Conservation (phyloP, 1,140 invertebrate species). For the Pachyrhynchus sulphureomaculatus region DNA sequence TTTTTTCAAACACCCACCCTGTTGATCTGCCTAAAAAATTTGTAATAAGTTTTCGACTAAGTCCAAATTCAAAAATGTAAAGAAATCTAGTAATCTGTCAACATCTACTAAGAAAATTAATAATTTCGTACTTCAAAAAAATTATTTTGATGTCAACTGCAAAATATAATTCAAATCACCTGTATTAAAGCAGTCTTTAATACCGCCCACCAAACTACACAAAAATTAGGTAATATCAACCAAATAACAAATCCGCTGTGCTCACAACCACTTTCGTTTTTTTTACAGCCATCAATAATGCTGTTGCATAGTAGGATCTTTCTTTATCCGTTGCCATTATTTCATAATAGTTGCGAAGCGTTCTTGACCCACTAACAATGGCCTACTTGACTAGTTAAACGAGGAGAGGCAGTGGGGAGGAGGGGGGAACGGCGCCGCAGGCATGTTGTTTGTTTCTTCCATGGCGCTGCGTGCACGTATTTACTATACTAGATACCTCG, state of each 20-base stretch:
- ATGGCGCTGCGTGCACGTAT: not conserved
- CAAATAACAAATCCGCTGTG: not conserved
- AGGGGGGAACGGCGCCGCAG: not conserved
- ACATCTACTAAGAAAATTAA: no score
- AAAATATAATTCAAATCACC: not conserved
- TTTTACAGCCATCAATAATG: not conserved
- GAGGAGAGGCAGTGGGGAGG: not conserved
- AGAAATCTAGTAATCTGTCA: no score
- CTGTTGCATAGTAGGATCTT: not conserved
- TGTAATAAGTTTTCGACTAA: no score
- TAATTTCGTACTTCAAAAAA: no score
- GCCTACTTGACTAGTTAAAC: conserved; percentile 30
- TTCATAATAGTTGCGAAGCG: conserved; percentile 39
- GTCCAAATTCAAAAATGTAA: no score
- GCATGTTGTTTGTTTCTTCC: not conserved
- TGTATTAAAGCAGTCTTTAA: not conserved
- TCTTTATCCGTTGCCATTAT: conserved; percentile 15
- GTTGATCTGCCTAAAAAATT: no score
- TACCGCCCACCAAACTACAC: not conserved
- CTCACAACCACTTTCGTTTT: conserved; percentile 2
- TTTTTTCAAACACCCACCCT: no score
- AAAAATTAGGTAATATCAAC: not conserved
- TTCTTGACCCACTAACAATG: conserved; percentile 47
- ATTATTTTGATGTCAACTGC: no score
- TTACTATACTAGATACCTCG: not conserved